These are phyloP conservation scores for Nesospiza acunhae DNA, from an alignment of 2,113 vertebrate genomes.

Conservation along the genomic window DNA sequence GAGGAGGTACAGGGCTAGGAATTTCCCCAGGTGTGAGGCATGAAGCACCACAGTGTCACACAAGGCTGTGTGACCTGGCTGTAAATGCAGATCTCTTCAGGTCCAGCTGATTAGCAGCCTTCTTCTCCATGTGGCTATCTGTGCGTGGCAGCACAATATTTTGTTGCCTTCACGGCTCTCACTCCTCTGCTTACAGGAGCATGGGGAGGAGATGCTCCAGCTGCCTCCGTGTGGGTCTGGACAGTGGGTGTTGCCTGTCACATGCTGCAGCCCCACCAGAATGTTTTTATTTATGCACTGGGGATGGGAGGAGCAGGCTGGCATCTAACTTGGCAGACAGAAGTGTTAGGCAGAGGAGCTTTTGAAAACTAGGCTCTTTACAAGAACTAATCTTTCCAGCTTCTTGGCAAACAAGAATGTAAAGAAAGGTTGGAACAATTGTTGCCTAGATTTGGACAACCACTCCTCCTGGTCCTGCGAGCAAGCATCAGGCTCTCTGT, in stretches of 20 bases:
- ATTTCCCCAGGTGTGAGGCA: not conserved
- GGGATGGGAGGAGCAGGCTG: not conserved
- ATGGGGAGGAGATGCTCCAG: not conserved
- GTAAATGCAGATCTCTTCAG: not conserved
- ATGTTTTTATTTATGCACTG: not conserved
- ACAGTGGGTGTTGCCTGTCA: not conserved
- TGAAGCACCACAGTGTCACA: not conserved
- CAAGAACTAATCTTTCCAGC: not conserved
- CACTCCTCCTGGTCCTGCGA: not conserved
- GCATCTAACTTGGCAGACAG: not conserved
- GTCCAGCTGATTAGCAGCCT: not conserved
- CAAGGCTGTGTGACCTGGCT: rapidly evolving
- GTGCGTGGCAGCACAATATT: not conserved
- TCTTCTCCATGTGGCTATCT: not conserved
- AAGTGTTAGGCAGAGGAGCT: not conserved
- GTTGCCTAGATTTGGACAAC: rapidly evolving
- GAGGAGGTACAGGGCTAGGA: not conserved
- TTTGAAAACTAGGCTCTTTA: not conserved
- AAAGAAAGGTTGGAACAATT: not conserved
- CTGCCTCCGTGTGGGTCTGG: rapidly evolving
- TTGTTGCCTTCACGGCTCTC: rapidly evolving
- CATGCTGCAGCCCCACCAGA: not conserved
- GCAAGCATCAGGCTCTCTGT: not conserved
- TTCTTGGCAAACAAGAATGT: not conserved
- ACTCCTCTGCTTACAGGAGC: rapidly evolving